Evolutionary conservation across 2,888 invertebrate genomes (phyloP), one percentile per base, ranked within the genome.

Genomic region (Chalcis sispes): DNA sequence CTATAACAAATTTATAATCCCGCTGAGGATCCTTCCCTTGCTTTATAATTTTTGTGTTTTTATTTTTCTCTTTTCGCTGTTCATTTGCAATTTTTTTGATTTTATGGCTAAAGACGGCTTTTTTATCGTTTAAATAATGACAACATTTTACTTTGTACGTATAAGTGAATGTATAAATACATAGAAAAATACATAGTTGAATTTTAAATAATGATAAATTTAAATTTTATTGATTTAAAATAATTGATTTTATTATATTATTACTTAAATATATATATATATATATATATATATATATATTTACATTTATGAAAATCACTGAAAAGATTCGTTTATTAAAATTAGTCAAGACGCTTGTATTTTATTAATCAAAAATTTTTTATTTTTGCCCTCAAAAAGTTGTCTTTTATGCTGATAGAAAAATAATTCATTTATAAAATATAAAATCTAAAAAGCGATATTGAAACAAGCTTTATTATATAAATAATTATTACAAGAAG

Each of bases 1-100:
- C 54, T 64, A 52, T 64, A 48, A 67, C 69, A 69, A 66, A 61
- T 73, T 13, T 52, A 61, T 62, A 74, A 74, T 77, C 62, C 71
- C 71, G 54, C 40, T 61, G 65, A 71, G 50, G 67, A 75, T 61
- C 67, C 20, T 71, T 62, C n/a, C 20, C 32, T 72, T 59, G 10
- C 15, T 65, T 52, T 58, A 7, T 18, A 13, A 10, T 59, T 42
- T n/a, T 10, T 52, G n/a, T 27, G 25, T 36, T 61, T 15, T 4
- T 23, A 36, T 42, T 42, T 1, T 20, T 50, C 20, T 7, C 25
- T 54, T 61, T 23, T 72, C 48, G 40, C 27, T 42, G 23, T 32
- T 59, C 25, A 15, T 32, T 65, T n/a, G 56, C 15, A 20, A n/a
- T n/a, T 36, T 56, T 40, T 56, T 42, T 56, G 40, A 52, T 56